These are phyloP conservation scores for Reticulitermes lucifugus DNA, from an alignment of 2,888 invertebrate genomes.

Conservation along the genomic window DNA sequence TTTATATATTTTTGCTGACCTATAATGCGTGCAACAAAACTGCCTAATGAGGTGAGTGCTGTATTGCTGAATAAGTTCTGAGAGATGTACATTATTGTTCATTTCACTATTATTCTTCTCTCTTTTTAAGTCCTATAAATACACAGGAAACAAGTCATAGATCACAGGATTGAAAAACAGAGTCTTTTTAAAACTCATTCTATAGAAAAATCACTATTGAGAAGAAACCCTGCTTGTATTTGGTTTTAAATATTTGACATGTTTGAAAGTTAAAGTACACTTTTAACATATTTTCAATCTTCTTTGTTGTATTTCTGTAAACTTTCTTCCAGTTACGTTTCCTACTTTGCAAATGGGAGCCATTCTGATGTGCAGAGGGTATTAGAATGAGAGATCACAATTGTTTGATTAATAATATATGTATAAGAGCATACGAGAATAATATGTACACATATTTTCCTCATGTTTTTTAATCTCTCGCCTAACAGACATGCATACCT, in stretches of 20 bases:
- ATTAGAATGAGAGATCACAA: conserved; percentile 18
- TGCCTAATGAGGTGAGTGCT: not conserved
- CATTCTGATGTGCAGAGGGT: not conserved
- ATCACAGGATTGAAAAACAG: conserved; percentile 25
- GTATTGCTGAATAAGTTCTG: conserved; percentile 16
- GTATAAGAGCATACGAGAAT: conserved; percentile 18
- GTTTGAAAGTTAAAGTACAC: conserved; percentile 27
- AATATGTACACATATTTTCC: conserved; percentile 22
- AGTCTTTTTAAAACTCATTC: conserved; percentile 7
- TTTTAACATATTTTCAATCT: conserved; percentile 4
- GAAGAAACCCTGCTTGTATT: conserved; percentile 43
- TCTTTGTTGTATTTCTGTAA: conserved; percentile 6
- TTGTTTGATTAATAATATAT: conserved; percentile 13
- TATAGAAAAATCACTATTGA: conserved; percentile 29
- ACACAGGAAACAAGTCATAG: conserved; percentile 15
- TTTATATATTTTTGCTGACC: not conserved
- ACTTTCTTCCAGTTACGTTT: not conserved
- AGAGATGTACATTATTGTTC: conserved; percentile 16
- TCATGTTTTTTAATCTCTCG: not conserved
- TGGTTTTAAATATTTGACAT: conserved; percentile 15
- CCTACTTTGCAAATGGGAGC: not conserved
- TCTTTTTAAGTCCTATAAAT: not conserved
- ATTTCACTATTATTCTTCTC: not conserved
- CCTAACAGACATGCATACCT: not conserved
- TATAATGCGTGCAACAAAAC: not conserved